These are phyloP conservation scores for Bothrops jararaca DNA, from an alignment of 2,113 vertebrate genomes.

Conservation along the genomic window DNA sequence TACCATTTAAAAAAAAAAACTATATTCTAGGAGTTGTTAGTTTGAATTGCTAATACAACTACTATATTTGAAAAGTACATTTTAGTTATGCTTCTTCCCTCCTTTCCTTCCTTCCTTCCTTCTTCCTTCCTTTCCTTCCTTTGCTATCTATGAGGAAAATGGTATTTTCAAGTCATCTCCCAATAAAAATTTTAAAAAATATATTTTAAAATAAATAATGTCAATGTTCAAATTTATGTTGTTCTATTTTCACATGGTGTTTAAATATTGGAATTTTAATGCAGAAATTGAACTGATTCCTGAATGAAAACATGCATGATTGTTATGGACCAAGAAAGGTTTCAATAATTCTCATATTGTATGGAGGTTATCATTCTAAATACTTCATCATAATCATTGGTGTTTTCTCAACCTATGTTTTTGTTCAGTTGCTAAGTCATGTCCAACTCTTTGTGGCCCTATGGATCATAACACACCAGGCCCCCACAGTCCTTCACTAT, in stretches of 20 bases:
- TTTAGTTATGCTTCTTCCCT: not conserved
- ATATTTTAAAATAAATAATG: not conserved
- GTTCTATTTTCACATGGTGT: not conserved
- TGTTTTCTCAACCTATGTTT: not conserved
- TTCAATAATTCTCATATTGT: not conserved
- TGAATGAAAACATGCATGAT: not conserved
- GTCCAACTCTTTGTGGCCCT: too few relatives aligned
- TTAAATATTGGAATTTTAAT: not conserved
- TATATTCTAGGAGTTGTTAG: not conserved
- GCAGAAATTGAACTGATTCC: not conserved
- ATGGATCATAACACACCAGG: too few relatives aligned
- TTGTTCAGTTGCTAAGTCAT: too few relatives aligned
- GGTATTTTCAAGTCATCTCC: not conserved
- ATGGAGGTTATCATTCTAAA: not conserved
- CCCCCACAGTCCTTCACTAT: too few relatives aligned
- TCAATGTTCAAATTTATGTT: not conserved
- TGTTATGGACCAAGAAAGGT: not conserved
- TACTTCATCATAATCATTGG: not conserved
- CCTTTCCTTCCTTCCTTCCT: not conserved
- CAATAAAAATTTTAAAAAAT: not conserved
- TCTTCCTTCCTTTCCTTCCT: not conserved
- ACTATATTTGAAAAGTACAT: not conserved
- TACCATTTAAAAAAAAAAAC: not conserved
- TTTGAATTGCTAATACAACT: not conserved
- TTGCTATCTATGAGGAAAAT: not conserved